These are phyloP conservation scores for Nephrotoma guestfalica DNA, from an alignment of 2,888 invertebrate genomes.

Conservation along the genomic window DNA sequence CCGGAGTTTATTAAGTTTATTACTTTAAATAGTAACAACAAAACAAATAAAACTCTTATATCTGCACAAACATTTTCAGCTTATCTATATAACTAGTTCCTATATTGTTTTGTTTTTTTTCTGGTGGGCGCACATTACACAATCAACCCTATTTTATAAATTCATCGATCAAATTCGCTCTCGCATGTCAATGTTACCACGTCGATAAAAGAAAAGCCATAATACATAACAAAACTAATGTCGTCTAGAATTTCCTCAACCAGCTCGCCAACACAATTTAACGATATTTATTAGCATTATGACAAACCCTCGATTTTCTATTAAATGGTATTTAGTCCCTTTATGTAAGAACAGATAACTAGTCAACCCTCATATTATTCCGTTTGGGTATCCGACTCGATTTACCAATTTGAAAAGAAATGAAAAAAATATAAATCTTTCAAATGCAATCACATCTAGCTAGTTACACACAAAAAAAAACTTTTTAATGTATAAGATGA, in stretches of 20 bases:
- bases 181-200: background rate
- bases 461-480: background rate
- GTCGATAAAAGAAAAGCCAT: background rate
- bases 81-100: background rate
- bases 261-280: background rate
- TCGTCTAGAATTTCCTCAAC: background rate
- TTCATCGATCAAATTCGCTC: background rate
- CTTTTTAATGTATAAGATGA: background rate
- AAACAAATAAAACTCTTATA: background rate
- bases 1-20: background rate
- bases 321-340: background rate
- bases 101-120: background rate
- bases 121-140: background rate
- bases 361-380: background rate
- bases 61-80: background rate
- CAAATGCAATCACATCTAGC: background rate
- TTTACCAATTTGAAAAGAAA: background rate
- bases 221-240: background rate
- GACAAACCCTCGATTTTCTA: background rate
- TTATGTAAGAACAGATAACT: background rate
- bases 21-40: background rate
- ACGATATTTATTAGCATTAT: background rate
- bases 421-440: background rate
- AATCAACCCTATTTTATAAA: background rate
- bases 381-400: background rate